Evolutionary conservation across 1,140 invertebrate species (phyloP).

Genomic region (Pygmarrhopalites habei): DNA sequence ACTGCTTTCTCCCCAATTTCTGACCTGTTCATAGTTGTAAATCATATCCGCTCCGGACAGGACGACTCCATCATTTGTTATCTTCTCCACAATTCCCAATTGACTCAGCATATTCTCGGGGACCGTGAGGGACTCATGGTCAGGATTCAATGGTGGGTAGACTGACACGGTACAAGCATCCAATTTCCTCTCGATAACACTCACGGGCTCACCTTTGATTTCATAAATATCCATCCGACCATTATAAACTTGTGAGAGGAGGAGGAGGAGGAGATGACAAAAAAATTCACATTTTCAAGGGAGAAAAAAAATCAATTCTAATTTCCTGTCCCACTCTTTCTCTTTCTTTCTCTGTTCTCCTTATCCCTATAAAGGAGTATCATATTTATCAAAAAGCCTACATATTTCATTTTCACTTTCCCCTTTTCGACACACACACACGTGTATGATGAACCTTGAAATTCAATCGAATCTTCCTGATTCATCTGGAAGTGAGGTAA

Average conservation of each 20-base stretch:
- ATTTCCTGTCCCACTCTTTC: not conserved
- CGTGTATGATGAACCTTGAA: no score
- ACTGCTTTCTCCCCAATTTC: no score
- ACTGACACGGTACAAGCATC: slow-evolving; percentile 87
- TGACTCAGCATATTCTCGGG: slow-evolving; percentile 65
- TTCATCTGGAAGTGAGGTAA: no score
- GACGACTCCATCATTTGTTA: slow-evolving; percentile 73
- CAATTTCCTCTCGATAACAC: slow-evolving; percentile 51
- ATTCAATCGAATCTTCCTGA: no score
- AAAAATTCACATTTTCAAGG: no score
- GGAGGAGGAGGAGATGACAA: not conserved
- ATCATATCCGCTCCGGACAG: slow-evolving; percentile 76
- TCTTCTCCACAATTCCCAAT: slow-evolving; percentile 64
- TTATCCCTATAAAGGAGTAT: no score
- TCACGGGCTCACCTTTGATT: slow-evolving; percentile 42
- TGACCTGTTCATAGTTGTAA: slow-evolving; percentile 71
- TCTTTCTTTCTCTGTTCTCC: not conserved
- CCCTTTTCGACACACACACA: no score
- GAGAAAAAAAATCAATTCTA: not conserved
- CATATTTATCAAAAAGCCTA: no score
- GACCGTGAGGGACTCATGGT: slow-evolving; percentile 77
- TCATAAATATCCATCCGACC: no score
- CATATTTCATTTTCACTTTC: no score
- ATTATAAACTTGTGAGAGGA: no score
- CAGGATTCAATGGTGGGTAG: slow-evolving; percentile 86